Conservation (phyloP, 2,888 invertebrate species). For the Aproaerema taeniolella region DNA sequence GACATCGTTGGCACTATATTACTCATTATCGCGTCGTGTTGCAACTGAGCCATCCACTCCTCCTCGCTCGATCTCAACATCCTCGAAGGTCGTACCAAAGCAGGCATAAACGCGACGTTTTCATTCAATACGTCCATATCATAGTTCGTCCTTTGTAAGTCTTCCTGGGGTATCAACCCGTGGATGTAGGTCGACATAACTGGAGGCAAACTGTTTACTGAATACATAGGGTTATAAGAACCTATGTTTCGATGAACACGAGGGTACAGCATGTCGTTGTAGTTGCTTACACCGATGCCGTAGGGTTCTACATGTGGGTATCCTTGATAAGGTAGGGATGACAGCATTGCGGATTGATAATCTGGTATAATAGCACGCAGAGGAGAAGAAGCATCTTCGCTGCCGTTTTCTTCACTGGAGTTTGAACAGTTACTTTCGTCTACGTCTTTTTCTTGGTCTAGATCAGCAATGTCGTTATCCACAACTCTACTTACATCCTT, state of each 20-base stretch:
- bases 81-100: conserved; percentile 24
- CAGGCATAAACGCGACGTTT: conserved; percentile 15
- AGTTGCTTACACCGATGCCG: conserved; percentile 5
- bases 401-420: neutral
- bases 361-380: too few species aligned
- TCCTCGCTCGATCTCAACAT: conserved; percentile 30
- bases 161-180: conserved; percentile 23
- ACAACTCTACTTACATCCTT: too few species aligned
- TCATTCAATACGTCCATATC: conserved; percentile 17
- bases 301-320: neutral
- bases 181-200: conserved; percentile 30
- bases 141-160: neutral
- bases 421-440: too few species aligned
- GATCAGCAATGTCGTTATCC: too few species aligned
- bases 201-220: conserved; percentile 30
- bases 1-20: conserved; percentile 62
- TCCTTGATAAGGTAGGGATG: conserved; percentile 1
- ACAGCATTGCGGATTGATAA: too few species aligned
- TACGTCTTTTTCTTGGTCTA: too few species aligned
- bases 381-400: neutral
- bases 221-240: conserved; percentile 21
- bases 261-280: conserved; percentile 20
- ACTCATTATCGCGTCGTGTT: conserved; percentile 47
- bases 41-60: conserved; percentile 41
- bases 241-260: conserved; percentile 21